These are phyloP conservation scores for Chelonia mydas DNA, from an alignment of 2,797 vertebrate genomes.

Conservation along the genomic window DNA sequence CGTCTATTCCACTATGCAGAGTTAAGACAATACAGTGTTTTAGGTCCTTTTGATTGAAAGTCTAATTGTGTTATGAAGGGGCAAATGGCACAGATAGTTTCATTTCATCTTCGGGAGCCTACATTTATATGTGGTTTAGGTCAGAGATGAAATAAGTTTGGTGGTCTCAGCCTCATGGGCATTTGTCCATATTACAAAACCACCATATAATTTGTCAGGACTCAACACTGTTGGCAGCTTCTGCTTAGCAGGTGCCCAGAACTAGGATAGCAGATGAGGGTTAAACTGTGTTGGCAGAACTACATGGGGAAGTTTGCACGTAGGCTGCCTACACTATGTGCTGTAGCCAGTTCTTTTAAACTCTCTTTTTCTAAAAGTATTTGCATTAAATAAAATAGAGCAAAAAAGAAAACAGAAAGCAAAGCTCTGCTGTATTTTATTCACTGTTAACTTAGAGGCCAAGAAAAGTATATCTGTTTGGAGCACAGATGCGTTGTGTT, in stretches of 20 bases:
- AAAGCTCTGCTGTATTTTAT: not conserved
- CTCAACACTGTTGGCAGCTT: not conserved
- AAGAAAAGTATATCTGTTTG: not conserved
- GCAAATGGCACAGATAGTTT: slow-evolving; percentile 44
- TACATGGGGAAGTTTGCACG: not conserved
- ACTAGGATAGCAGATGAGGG: rapidly evolving
- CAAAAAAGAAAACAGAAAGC: not conserved
- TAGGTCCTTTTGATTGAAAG: slow-evolving; percentile 24
- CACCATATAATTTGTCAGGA: not conserved
- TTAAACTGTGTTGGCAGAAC: not conserved
- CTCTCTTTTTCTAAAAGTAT: not conserved
- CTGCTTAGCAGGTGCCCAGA: not conserved
- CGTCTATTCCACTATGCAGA: slow-evolving; percentile 25
- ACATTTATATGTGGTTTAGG: not conserved
- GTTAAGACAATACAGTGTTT: not conserved
- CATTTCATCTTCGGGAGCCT: slow-evolving; percentile 18
- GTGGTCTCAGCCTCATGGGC: not conserved
- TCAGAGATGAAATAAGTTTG: not conserved
- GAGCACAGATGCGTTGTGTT: not conserved
- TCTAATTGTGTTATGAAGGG: not conserved
- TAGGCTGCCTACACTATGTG: not conserved
- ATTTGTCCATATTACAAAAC: rapidly evolving
- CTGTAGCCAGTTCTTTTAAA: not conserved
- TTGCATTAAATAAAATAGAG: not conserved
- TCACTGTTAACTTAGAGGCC: not conserved